Percentiles rank a stretch among this genome's conserved stretches.
phyloP scores from a whole-genome alignment of 2,888 invertebrate genomes.

The Pachymerium ferrugineum region DNA sequence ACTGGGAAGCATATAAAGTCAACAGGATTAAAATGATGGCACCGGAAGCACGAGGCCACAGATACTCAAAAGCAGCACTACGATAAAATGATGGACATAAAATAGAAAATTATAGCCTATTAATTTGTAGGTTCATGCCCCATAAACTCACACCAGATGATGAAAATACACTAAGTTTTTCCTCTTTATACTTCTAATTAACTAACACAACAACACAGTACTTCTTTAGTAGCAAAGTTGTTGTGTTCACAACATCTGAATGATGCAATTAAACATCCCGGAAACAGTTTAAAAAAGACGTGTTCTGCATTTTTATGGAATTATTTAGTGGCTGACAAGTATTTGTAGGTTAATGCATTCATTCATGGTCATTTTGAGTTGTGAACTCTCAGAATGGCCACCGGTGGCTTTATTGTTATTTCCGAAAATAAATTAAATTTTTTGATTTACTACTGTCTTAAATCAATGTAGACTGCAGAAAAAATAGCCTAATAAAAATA shows the following conservation, averaged over 20 bases:
- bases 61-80: background rate
- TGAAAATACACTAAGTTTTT: background rate
- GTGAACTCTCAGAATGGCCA: constrained; percentile 88
- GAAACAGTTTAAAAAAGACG: background rate
- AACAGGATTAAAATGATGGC: constrained; percentile 8
- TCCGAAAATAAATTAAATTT: constrained; percentile 53
- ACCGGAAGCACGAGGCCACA: background rate
- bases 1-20: constrained; percentile 56
- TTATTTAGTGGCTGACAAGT: constrained; percentile 59
- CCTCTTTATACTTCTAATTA: background rate
- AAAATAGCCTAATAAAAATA: background rate
- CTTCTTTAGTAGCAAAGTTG: background rate
- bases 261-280: constrained; percentile 34
- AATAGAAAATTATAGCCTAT: background rate
- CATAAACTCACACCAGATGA: background rate
- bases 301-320: background rate
- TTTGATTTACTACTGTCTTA: background rate
- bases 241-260: constrained; percentile 17
- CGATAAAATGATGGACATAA: background rate
- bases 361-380: constrained; percentile 90
- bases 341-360: constrained; percentile 96
- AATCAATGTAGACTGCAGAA: background rate
- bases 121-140: background rate
- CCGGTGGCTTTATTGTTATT: constrained; percentile 96
- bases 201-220: background rate